Conservation (phyloP, 2,797 vertebrate genomes). For the Ceryle rudis region DNA sequence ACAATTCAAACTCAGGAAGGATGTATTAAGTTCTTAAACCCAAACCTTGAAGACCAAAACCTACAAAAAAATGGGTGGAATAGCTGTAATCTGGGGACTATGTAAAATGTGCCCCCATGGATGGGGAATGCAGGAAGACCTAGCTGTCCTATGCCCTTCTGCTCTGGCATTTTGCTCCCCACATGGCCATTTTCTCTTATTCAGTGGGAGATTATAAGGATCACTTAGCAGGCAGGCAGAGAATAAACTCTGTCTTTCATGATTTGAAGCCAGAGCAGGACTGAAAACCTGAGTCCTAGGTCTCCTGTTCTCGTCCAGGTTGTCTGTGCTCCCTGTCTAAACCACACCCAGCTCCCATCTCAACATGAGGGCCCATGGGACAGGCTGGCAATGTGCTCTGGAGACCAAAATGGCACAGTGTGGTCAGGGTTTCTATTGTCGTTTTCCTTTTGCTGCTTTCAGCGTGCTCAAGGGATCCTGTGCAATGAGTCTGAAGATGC, state of each 20-base stretch:
- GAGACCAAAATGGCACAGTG: neutral
- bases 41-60: neutral
- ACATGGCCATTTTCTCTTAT: neutral
- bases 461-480: neutral
- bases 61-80: neutral
- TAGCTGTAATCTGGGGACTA: neutral
- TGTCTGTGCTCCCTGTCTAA: rapidly evolving
- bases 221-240: neutral
- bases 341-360: neutral
- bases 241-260: neutral
- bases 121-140: neutral
- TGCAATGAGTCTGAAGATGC: neutral
- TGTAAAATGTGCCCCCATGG: rapidly evolving
- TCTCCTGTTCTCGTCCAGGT: neutral
- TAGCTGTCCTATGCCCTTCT: neutral
- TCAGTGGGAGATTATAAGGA: neutral
- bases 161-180: neutral
- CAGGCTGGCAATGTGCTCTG: neutral
- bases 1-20: neutral
- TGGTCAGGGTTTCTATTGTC: neutral
- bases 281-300: neutral
- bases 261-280: neutral
- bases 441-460: neutral
- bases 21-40: neutral
- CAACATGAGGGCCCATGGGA: neutral